phyloP scores from a whole-genome alignment of 2,888 invertebrate species.

The Leptopilina drosophilae region DNA sequence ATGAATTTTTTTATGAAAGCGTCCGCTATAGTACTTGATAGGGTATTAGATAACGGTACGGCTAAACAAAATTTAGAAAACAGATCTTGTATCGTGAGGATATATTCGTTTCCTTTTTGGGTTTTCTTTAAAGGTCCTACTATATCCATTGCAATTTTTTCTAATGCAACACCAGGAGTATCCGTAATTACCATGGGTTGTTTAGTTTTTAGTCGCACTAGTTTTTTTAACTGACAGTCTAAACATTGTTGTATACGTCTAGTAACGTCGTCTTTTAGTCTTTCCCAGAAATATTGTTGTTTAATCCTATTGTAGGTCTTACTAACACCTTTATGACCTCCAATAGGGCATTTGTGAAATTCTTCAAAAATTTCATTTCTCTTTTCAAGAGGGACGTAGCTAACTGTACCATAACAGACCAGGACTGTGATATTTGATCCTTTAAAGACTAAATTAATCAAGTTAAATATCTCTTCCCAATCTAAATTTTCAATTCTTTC shows the following conservation, averaged over 20 bases:
- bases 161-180: too few relatives aligned
- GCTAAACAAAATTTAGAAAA: neutral
- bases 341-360: conserved; percentile 24
- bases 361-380: conserved; percentile 43
- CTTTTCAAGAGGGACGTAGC: neutral
- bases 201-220: too few relatives aligned
- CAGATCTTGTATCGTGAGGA: neutral
- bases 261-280: conserved; percentile 50
- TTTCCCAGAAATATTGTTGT: conserved; percentile 49
- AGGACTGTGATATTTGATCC: too few relatives aligned
- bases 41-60: neutral
- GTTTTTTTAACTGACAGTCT: too few relatives aligned
- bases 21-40: conserved; percentile 52
- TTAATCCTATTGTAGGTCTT: conserved; percentile 47
- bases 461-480: too few relatives aligned
- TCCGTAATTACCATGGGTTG: too few relatives aligned
- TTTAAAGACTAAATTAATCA: neutral
- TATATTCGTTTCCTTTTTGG: too few relatives aligned
- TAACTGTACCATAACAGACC: neutral
- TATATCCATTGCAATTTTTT: neutral
- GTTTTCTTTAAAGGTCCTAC: too few relatives aligned
- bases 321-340: too few relatives aligned
- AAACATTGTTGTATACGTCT: too few relatives aligned
- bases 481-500: too few relatives aligned
- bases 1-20: conserved; percentile 55